Conservation (phyloP, 2,888 invertebrate species). For the Drosophila diplacantha region DNA sequence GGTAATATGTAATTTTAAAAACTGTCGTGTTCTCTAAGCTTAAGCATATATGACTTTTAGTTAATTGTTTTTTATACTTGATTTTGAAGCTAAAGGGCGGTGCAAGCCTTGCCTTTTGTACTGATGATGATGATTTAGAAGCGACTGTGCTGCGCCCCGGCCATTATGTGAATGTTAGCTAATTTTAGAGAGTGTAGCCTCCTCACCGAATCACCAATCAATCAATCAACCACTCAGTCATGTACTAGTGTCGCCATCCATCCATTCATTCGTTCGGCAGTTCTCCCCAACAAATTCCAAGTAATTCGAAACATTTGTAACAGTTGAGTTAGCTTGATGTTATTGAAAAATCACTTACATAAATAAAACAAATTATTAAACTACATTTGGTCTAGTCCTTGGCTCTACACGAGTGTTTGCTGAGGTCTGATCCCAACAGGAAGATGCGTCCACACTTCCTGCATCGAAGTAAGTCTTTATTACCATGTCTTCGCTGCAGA, state of each 20-base stretch:
- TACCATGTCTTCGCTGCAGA: constrained; percentile 59
- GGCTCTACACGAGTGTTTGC: constrained; percentile 43
- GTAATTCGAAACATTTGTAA: constrained; percentile 49
- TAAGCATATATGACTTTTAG: constrained; percentile 62
- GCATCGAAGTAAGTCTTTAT: constrained; percentile 58
- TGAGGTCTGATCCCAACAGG: constrained; percentile 48
- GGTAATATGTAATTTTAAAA: constrained; percentile 53
- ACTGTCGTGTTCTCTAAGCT: constrained; percentile 63
- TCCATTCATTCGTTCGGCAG: constrained; percentile 41
- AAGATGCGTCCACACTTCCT: constrained; percentile 65
- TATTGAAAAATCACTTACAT: constrained; percentile 52
- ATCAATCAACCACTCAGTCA: constrained; percentile 18
- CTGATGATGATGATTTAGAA: constrained; percentile 32
- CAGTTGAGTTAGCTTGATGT: constrained; percentile 65
- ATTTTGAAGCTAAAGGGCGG: constrained; percentile 32
- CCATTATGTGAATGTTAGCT: constrained; percentile 67
- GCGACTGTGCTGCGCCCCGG: constrained; percentile 44
- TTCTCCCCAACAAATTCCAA: constrained; percentile 38
- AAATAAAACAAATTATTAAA: constrained; percentile 60
- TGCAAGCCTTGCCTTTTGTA: constrained; percentile 44
- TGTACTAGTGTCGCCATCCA: constrained; percentile 40
- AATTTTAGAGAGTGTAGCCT: constrained; percentile 65
- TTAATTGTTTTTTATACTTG: constrained; percentile 66
- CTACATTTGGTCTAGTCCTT: constrained; percentile 25
- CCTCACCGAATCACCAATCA: constrained; percentile 40